Evolutionary conservation across 2,113 vertebrate species (phyloP), one percentile per base, ranked within the genome.

Genomic region (Trinectes maculatus): DNA sequence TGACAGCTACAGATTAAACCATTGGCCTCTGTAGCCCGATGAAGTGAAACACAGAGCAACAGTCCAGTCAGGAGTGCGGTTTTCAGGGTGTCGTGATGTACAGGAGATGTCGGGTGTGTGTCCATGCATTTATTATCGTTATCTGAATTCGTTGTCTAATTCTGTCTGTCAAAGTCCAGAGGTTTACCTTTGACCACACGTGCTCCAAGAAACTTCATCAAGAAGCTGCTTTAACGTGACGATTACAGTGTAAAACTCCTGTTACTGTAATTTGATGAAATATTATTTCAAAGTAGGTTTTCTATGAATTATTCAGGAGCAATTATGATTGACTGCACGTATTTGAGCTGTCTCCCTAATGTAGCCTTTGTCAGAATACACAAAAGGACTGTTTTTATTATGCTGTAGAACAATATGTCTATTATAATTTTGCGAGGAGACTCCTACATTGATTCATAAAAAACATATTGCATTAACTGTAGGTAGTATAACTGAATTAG

Each of bases 1-100:
- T 92, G 92, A 91, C 15, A 58, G 80, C 58, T 88, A 33, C 84
- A 89, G 90, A 85, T 59, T 1, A 91, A 92, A 91, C 84, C 84
- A 1, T 15, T 36, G 81, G 83, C 65, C 12, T 90, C 87, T 91
- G 88, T 63, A 76, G 44, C 74, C 73, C 21, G 91, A 93, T 85
- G 44, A 65, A 57, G 22, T 53, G 63, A 90, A 49, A 87, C 53
- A 0, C 51, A 18, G 33, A 43, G 65, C 48, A 36, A 33, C 0
- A 0, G 43, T 71, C 34, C 12, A 59, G 58, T 56, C 44, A 18
- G 72, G 19, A n/a, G n/a, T n/a, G n/a, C n/a, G n/a, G 46, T 47
- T 22, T 40, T n/a, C n/a, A n/a, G n/a, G n/a, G 28, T 15, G 36
- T 54, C 47, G 34, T 46, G 55, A 18, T 10, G 11, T 11, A 16